A percentile compares a stretch with the other conserved stretches of the same genome.
Conservation (phyloP, 2,113 vertebrate genomes). For the Crotalus viridis region DNA sequence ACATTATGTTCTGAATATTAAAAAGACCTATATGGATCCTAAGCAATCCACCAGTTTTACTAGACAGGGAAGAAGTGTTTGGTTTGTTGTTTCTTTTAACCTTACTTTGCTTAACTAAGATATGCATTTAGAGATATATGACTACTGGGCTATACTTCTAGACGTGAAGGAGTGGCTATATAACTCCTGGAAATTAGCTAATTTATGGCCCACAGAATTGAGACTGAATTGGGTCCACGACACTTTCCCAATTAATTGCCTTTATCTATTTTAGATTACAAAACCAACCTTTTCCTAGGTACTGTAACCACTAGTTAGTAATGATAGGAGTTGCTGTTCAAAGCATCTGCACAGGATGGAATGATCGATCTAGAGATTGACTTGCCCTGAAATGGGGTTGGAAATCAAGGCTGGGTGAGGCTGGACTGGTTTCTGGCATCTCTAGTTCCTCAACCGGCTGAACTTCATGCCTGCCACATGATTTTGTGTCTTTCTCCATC, state of each 20-base stretch:
- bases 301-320: not conserved
- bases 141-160: not conserved
- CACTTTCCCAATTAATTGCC: not conserved
- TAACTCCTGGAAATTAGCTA: not conserved
- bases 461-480: slow-evolving; percentile 5
- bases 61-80: not conserved
- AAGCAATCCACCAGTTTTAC: no score
- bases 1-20: not conserved
- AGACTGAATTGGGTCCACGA: not conserved
- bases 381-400: not conserved
- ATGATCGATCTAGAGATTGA: not conserved
- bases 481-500: not conserved
- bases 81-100: not conserved
- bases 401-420: not conserved
- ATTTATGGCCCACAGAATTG: not conserved
- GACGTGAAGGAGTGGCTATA: no score
- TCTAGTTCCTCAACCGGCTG: slow-evolving; percentile 12
- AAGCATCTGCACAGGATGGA: not conserved
- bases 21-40: not conserved
- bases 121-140: not conserved
- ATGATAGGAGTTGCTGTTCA: not conserved
- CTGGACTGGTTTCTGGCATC: not conserved
- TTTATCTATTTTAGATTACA: not conserved
- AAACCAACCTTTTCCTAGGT: not conserved
- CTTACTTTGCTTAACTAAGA: not conserved